Evolutionary conservation across 2,888 invertebrate genomes (phyloP).

Genomic region (Rotaria macrura): DNA sequence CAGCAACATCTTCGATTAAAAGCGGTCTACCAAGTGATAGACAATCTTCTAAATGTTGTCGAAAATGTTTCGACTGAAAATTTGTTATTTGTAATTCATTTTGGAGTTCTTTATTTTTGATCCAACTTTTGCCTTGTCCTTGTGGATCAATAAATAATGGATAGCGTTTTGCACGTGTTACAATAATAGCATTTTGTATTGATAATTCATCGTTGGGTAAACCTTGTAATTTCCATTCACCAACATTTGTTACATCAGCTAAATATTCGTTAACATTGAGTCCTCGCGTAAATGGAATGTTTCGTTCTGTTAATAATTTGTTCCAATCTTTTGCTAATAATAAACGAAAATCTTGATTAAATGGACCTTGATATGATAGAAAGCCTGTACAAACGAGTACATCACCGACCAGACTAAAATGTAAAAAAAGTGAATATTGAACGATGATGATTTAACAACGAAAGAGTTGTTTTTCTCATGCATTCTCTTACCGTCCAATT

Average conservation of each 20-base stretch:
- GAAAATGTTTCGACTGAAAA: constrained; percentile 50
- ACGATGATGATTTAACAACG: background rate
- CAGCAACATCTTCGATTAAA: constrained; percentile 48
- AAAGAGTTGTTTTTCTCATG: background rate
- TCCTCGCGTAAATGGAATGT: constrained; percentile 45
- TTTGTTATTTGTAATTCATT: constrained; percentile 47
- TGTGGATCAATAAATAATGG: constrained; percentile 50
- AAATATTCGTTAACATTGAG: constrained; percentile 48
- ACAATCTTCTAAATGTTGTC: constrained; percentile 49
- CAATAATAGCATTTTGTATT: constrained; percentile 50
- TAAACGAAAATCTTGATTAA: constrained; percentile 49
- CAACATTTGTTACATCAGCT: constrained; percentile 44
- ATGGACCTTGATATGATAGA: constrained; percentile 50
- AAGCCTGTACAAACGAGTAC: constrained; percentile 47
- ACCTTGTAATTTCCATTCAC: constrained; percentile 50
- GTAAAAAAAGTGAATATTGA: too few species aligned
- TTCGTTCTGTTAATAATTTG: constrained; percentile 45
- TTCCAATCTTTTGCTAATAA: constrained; percentile 48
- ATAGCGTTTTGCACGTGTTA: constrained; percentile 47
- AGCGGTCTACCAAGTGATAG: constrained; percentile 49
- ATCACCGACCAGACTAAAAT: constrained; percentile 45
- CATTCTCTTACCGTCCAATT: constrained; percentile 43
- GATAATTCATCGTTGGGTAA: constrained; percentile 50
- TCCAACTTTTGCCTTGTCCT: constrained; percentile 50
- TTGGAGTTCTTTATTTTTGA: constrained; percentile 44